Evolutionary conservation across 2,888 invertebrate species (phyloP), one percentile per base, ranked within the genome.

Genomic region (Brenthis ino): DNA sequence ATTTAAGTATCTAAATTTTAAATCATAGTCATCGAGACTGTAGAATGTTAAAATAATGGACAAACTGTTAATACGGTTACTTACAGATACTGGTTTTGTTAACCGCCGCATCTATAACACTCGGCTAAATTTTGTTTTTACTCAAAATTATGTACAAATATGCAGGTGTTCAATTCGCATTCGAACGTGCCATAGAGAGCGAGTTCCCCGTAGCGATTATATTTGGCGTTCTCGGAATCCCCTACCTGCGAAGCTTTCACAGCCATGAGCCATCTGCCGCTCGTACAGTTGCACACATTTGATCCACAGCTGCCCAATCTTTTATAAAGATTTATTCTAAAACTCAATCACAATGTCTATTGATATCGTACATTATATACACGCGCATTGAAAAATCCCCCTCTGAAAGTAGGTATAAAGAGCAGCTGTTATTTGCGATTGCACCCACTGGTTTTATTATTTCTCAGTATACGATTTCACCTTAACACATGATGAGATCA

Each of bases 221-320:
- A 91, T 91, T 93, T 87, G 91, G 87, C 84, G 84, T 93, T 91
- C 92, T 88, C 77, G 79, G 91, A 92, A 92, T 82, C 85, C 83
- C 86, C 82, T 91, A 91, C 92, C 91, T 91, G 90, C 85, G 85
- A 71, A 69, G 79, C 79, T 79, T 78, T 78, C 78, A 77, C 92
- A 89, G 89, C 88, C 84, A 83, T 78, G 81, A 83, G 84, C 73
- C 72, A 72, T 72, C 70, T 75, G 69, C 72, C 72, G 69, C 66
- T 66, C 67, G 75, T 70, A 76, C 77, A 76, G 79, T 78, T 77
- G 79, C 70, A 65, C 70, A 61, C 63, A 71, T 72, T 72, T 67
- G 71, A 73, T 65, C 54, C 66, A 50, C 71, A 72, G 72, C 72
- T 72, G 72, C 70, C 53, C 48, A 37, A 69, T 69, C 53, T 69